phyloP scores from a whole-genome alignment of 2,888 invertebrate species.

The Drosophila maculinotata region DNA sequence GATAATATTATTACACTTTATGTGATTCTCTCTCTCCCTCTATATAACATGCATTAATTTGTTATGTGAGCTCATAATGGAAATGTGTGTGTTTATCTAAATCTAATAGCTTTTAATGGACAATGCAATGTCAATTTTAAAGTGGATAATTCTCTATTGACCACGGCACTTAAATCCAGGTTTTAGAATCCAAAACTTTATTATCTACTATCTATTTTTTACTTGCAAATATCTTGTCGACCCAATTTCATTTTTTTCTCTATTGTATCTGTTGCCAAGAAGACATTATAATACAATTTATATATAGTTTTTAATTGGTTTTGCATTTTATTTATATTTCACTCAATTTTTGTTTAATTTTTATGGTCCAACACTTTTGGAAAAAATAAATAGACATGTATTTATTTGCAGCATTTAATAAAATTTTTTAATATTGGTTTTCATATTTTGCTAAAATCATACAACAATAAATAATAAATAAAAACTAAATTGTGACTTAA shows the following conservation, averaged over 20 bases:
- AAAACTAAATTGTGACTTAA: neutral
- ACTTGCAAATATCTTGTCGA: neutral
- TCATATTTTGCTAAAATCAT: neutral
- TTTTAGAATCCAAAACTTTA: too few species aligned
- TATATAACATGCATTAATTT: constrained; percentile 4
- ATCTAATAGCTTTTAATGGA: constrained; percentile 24
- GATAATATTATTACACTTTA: constrained; percentile 46
- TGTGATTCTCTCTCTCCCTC: neutral
- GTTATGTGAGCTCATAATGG: constrained; percentile 10
- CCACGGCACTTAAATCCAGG: too few species aligned
- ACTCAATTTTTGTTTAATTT: neutral
- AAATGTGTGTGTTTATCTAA: constrained; percentile 26
- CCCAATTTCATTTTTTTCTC: neutral
- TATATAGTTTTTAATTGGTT: too few species aligned
- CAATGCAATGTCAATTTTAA: constrained; percentile 11
- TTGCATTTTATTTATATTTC: neutral
- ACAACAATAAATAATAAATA: neutral
- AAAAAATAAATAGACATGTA: neutral
- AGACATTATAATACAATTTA: too few species aligned
- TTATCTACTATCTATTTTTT: neutral
- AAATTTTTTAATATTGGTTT: neutral
- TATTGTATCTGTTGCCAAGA: too few species aligned
- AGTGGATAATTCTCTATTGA: neutral
- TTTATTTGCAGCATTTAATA: neutral
- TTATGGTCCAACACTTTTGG: neutral